Base-by-base conservation (phyloP, 1,140 invertebrate genomes). In the Drosophila athabasca region DNA sequence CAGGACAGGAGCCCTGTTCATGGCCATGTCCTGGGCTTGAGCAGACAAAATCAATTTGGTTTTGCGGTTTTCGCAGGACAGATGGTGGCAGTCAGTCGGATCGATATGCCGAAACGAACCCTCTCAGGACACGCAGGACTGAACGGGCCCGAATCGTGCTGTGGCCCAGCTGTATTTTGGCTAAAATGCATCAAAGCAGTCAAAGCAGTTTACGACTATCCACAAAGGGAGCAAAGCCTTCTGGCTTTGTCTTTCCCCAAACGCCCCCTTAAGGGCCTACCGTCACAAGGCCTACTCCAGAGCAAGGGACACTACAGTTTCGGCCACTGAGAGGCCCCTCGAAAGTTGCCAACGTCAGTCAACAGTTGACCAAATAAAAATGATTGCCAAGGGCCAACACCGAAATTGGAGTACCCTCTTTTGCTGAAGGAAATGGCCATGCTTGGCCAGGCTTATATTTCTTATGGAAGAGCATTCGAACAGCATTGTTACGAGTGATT, bases 1-100 rank as follows among this genome's bases (percentile, higher is more conserved):
- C 45, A 49, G 31, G 19, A 49, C 45, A 49, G 31, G 19, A 46
- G 57, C 31, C 24, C 29, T 60, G 45, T 53, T 35, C 35, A 62
- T 49, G 58, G 62, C 29, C 65, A 64, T 74, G 75, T 64, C 61
- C 65, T 48, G 65, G 59, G 65, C 82, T 78, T 78, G 83, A 87
- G 82, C 65, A 85, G 82, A 85, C 82, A 87, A 87, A 87, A 87
- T 87, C 82, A 87, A 87, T 88, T 87, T 88, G 83, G 83, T 79
- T 87, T 88, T 87, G 82, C 79, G 82, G 82, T 81, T 82, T 87
- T 87, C 76, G 59, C 41, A 39, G 76, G n/a, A 67, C 50, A 62
- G 46, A 54, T 31, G 44, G 45, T 24, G 24, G 41, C 29, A 35
- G 13, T 15, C 13, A 6, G 13, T 50, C 35, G 17, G 44, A 41